Percentiles rank a stretch among this genome's conserved stretches.
Conservation (phyloP, 2,113 vertebrate species). For the Cinclus cinclus region DNA sequence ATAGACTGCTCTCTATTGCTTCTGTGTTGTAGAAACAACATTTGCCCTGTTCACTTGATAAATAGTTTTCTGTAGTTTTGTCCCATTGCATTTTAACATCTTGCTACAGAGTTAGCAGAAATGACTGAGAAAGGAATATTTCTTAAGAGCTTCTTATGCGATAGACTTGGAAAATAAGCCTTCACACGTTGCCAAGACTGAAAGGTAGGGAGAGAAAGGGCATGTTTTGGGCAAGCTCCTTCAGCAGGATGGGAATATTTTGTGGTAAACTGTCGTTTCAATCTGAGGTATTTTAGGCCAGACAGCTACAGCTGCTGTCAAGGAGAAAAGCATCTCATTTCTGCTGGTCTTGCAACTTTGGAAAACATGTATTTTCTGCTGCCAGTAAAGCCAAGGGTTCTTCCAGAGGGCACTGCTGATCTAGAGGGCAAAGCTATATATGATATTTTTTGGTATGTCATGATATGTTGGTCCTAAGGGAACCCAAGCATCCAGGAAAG, state of each 20-base stretch:
- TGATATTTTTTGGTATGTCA: background rate
- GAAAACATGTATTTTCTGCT: conserved; percentile 9
- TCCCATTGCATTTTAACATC: background rate
- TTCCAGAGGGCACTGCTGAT: conserved; percentile 51
- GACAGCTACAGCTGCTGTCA: conserved; percentile 34
- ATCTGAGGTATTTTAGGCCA: conserved; percentile 38
- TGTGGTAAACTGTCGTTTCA: conserved; percentile 30
- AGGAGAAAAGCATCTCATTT: conserved; percentile 40
- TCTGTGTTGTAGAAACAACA: background rate
- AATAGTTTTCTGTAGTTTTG: background rate
- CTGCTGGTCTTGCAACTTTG: conserved; percentile 46
- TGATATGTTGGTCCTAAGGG: conserved; percentile 32
- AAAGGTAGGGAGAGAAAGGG: conserved; percentile 42
- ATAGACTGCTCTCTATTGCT: background rate
- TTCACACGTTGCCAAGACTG: background rate
- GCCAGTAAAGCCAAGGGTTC: conserved; percentile 26
- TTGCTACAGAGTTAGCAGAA: background rate
- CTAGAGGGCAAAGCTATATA: conserved; percentile 30
- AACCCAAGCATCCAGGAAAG: conserved; percentile 32
- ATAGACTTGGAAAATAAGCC: background rate
- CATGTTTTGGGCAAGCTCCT: conserved; percentile 26
- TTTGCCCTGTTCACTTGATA: background rate
- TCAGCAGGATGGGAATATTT: conserved; percentile 6
- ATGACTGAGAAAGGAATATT: background rate
- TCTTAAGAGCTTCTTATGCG: background rate